Evolutionary conservation across 2,888 invertebrate genomes (phyloP).

Genomic region (Aplocera efformata): DNA sequence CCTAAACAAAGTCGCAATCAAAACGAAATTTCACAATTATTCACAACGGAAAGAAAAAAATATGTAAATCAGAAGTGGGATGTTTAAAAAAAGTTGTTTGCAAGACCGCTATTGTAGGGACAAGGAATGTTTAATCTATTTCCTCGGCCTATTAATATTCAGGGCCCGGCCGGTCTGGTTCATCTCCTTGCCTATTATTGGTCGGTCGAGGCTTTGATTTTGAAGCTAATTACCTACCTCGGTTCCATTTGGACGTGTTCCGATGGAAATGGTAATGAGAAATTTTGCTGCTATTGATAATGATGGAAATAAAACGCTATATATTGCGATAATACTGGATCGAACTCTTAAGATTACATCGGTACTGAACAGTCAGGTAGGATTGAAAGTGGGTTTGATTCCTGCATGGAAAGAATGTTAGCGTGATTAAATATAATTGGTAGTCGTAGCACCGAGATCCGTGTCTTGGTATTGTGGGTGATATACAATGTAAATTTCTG

Average conservation of each 20-base stretch:
- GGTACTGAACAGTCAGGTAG: no score
- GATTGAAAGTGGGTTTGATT: no score
- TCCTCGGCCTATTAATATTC: slow-evolving; percentile 80
- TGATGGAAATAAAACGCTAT: no score
- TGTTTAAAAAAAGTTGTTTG: slow-evolving; percentile 77
- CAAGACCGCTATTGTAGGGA: slow-evolving; percentile 69
- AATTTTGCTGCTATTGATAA: no score
- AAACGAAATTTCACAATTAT: slow-evolving; percentile 71
- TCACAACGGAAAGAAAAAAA: slow-evolving; percentile 73
- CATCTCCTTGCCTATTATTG: slow-evolving; percentile 78
- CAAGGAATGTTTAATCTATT: slow-evolving; percentile 81
- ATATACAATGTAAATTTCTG: no score
- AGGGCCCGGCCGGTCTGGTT: slow-evolving; percentile 77
- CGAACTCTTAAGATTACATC: no score
- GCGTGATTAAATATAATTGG: no score
- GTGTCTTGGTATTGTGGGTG: no score
- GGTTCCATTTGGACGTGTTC: slow-evolving; percentile 37
- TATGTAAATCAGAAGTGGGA: slow-evolving; percentile 71
- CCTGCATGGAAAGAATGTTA: no score
- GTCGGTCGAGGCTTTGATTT: slow-evolving; percentile 71
- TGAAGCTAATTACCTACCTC: slow-evolving; percentile 69
- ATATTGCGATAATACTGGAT: no score
- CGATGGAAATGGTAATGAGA: slow-evolving; percentile 25
- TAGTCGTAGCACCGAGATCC: no score
- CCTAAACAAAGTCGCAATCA: slow-evolving; percentile 39